These are phyloP conservation scores for Elephas maximus DNA, from an alignment of 2,113 vertebrate genomes.

Conservation along the genomic window DNA sequence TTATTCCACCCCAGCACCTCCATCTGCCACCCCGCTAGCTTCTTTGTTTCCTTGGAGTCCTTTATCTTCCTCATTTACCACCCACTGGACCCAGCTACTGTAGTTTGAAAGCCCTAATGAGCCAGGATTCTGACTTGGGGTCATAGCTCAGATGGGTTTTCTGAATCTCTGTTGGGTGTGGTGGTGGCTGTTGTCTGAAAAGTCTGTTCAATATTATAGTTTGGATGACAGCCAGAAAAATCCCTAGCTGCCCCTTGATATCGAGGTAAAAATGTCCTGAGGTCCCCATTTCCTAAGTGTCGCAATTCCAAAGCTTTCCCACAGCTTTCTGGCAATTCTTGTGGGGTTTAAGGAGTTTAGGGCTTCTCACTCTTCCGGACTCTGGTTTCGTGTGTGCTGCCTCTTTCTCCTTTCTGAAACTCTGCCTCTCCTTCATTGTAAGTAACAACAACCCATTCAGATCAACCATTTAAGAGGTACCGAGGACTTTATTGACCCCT, in stretches of 20 bases:
- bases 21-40: background rate
- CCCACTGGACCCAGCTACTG: fast-evolving
- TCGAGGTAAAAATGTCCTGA: background rate
- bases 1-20: background rate
- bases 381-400: background rate
- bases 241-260: background rate
- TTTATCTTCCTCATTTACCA: fast-evolving
- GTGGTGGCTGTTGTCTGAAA: background rate
- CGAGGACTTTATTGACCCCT: background rate
- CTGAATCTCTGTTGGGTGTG: background rate
- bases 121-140: background rate
- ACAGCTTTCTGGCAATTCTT: background rate
- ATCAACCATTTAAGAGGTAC: background rate
- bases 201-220: background rate
- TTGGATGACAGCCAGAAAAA: background rate
- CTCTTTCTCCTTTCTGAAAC: background rate
- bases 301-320: background rate
- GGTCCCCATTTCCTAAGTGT: fast-evolving
- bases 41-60: background rate
- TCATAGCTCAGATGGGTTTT: background rate
- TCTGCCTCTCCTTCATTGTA: background rate
- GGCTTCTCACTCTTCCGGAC: background rate
- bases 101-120: background rate
- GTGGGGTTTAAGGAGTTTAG: background rate
- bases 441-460: background rate